phyloP scores from a whole-genome alignment of 2,797 vertebrate genomes.

The Urosaurus nigricauda region DNA sequence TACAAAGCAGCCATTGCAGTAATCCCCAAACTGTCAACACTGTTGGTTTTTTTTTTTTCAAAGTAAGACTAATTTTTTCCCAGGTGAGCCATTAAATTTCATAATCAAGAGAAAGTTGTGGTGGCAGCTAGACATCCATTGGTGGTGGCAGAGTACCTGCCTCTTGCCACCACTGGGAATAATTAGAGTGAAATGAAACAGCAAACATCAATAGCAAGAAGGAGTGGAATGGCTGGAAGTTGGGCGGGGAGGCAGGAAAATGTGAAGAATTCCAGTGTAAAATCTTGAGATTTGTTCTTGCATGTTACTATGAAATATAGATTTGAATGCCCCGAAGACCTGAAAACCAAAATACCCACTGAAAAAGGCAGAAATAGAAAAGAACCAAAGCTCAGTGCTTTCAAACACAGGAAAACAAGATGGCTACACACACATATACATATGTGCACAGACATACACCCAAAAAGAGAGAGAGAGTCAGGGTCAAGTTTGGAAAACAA shows the following conservation, averaged over 20 bases:
- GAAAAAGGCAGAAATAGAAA: slow-evolving; percentile 56
- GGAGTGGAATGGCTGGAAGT: too few species aligned
- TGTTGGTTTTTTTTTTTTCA: slow-evolving; percentile 14
- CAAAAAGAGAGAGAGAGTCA: too few species aligned
- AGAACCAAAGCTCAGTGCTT: slow-evolving; percentile 49
- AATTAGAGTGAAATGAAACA: slow-evolving; percentile 70
- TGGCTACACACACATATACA: neutral
- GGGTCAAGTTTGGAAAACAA: slow-evolving; percentile 25
- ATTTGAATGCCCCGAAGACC: slow-evolving; percentile 64
- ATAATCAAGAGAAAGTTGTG: slow-evolving; percentile 60
- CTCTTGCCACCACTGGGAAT: slow-evolving; percentile 61
- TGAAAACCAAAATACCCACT: slow-evolving; percentile 53
- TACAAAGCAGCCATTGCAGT: slow-evolving; percentile 46
- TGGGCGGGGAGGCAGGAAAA: slow-evolving; percentile 13
- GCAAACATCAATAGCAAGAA: slow-evolving; percentile 49
- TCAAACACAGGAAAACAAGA: slow-evolving; percentile 51
- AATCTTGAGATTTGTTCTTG: slow-evolving; percentile 63
- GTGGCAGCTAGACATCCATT: slow-evolving; percentile 12
- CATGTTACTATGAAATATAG: slow-evolving; percentile 63
- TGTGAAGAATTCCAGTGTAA: slow-evolving; percentile 59
- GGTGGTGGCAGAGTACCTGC: slow-evolving; percentile 53
- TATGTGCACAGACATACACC: neutral
- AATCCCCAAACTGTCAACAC: slow-evolving; percentile 47
- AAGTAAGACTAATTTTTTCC: slow-evolving; percentile 60
- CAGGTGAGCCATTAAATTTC: slow-evolving; percentile 62